Evolutionary conservation across 2,113 vertebrate genomes (phyloP), one percentile per base, ranked within the genome.

Genomic region (Chitala chitala): DNA sequence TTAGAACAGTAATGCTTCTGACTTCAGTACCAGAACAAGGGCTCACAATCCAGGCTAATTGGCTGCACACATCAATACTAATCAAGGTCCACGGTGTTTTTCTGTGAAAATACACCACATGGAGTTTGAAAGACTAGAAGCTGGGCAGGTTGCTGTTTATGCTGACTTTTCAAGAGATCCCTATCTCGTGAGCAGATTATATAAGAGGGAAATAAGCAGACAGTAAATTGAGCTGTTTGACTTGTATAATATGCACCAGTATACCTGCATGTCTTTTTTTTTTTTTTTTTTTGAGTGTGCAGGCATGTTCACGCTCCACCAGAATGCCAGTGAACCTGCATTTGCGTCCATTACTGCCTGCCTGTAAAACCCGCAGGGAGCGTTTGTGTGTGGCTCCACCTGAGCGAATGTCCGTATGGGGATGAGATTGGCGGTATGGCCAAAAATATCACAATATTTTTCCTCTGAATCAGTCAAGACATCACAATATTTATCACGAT

Each of bases 41-140:
- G 9, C 33, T 17, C 12, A 33, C 36, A 38, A 26, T 17, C 33
- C 58, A 61, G 58, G 15, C 31, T 61, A 61, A 61, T 10, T 40
- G 36, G 15, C 36, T 64, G 36, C 61, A 64, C 36, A 42, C 61
- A 64, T 42, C 36, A 64, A 64, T 64, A 64, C 36, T 8, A 64
- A 64, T n/a, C 38, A 40, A 5, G 61, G 40, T 63, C 29, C 29
- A 55, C n/a, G n/a, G n/a, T 22, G 15, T 55, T 55, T 22, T n/a
- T 3, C 6, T 7, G 13, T 55, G n/a, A 22, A 22, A 17, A 17
- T 55, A 22, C n/a, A 55, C n/a, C 53, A 4, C 51, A 7, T 22
- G 22, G 53, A 4, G 3, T 55, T 17, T n/a, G 6, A n/a, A 55
- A 55, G 17, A 17, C 15, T 12, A 5, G 5, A 5, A 46, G 44